Percentiles rank a stretch among this genome's conserved stretches.
These are phyloP conservation scores for Esperia sulphurella DNA, from an alignment of 2,888 invertebrate genomes.

Conservation along the genomic window DNA sequence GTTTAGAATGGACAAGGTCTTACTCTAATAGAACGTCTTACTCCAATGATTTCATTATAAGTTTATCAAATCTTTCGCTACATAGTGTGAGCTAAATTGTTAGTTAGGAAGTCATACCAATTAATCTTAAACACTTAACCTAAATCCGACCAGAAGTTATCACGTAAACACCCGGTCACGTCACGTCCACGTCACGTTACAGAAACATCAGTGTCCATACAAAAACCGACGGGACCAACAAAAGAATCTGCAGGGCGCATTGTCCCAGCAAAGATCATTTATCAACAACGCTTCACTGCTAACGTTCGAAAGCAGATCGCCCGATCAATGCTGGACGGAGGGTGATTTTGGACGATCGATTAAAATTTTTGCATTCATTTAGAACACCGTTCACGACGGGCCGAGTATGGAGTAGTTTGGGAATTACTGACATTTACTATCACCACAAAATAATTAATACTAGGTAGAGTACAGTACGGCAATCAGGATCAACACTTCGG, in stretches of 20 bases:
- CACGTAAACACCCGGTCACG: conserved; percentile 17
- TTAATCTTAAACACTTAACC: no score
- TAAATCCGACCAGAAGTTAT: no score
- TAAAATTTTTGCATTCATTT: conserved; percentile 53
- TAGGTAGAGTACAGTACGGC: no score
- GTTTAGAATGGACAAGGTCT: no score
- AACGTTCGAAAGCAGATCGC: conserved; percentile 63
- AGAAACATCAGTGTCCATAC: conserved; percentile 68
- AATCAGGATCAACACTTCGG: no score
- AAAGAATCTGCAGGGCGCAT: conserved; percentile 75
- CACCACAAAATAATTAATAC: no score
- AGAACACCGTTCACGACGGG: not conserved
- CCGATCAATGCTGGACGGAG: conserved; percentile 56
- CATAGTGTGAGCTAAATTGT: no score
- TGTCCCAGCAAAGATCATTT: conserved; percentile 67
- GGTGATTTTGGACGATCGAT: conserved; percentile 41
- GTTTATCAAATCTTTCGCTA: no score
- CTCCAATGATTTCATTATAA: no score
- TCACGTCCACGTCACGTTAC: conserved; percentile 53
- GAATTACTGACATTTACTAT: not conserved
- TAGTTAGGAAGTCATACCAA: no score
- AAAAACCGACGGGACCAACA: conserved; percentile 67
- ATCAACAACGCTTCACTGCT: conserved; percentile 71
- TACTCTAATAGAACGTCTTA: no score
- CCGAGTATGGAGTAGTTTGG: not conserved